A percentile compares a stretch with the other conserved stretches of the same genome.
Evolutionary conservation across 1,140 invertebrate species (phyloP).

Genomic region (Heterodera carotae): DNA sequence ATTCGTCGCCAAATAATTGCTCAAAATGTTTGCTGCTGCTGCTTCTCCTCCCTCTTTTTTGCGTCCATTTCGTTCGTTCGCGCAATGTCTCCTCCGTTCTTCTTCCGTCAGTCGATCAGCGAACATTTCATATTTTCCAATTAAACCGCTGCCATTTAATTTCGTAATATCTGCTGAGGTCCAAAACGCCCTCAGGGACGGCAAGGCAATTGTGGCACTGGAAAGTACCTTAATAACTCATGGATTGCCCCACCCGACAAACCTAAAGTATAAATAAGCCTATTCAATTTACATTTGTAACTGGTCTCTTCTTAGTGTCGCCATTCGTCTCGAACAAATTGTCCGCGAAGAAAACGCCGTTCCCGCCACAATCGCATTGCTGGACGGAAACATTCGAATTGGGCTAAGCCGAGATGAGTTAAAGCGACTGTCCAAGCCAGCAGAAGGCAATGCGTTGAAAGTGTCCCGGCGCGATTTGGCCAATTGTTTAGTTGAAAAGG

Average conservation of each 20-base stretch:
- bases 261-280: conserved; percentile 72
- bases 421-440: conserved; percentile 66
- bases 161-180: conserved; percentile 5
- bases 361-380: conserved; percentile 89
- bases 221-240: conserved; percentile 98
- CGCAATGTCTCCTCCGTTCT: not conserved
- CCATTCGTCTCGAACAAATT: conserved; percentile 78
- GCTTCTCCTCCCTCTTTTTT: not conserved
- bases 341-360: conserved; percentile 76
- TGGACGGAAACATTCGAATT: conserved; percentile 81
- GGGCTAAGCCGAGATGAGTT: conserved; percentile 71
- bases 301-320: conserved; percentile 71
- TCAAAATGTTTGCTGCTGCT: too few relatives aligned
- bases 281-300: not conserved
- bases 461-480: conserved; percentile 84
- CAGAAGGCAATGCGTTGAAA: conserved; percentile 72
- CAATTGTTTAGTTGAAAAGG: conserved; percentile 70
- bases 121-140: not conserved
- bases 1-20: too few relatives aligned
- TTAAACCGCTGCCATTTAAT: not conserved
- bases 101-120: not conserved
- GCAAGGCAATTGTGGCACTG: conserved; percentile 81
- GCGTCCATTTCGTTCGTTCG: not conserved
- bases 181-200: conserved; percentile 32
- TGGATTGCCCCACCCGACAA: conserved; percentile 92